These are phyloP conservation scores for Ambastaia sidthimunki DNA, from an alignment of 2,797 vertebrate genomes.

Conservation along the genomic window DNA sequence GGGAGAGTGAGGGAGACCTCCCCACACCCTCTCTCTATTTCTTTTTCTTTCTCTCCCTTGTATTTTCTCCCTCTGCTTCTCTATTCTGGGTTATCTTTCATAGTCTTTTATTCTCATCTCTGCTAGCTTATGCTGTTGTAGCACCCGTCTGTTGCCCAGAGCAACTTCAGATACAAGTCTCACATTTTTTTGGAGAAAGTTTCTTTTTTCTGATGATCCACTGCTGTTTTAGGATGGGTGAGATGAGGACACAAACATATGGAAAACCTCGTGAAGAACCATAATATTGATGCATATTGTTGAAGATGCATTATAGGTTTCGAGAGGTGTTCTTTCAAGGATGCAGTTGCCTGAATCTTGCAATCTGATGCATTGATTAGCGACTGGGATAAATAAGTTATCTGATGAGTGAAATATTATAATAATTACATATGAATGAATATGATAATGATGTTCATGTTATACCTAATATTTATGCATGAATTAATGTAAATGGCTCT, in stretches of 20 bases:
- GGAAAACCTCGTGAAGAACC: not conserved
- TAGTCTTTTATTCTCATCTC: constrained; percentile 23
- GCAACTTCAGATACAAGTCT: constrained; percentile 26
- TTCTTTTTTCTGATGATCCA: constrained; percentile 13
- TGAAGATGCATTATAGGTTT: not conserved
- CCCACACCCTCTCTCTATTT: constrained; percentile 1
- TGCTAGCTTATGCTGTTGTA: constrained; percentile 2
- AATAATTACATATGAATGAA: constrained; percentile 4
- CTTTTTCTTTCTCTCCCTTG: constrained; percentile 8
- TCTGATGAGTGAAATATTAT: not conserved
- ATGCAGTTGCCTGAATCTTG: not conserved
- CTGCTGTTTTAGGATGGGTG: not conserved
- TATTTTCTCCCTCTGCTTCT: constrained; percentile 17
- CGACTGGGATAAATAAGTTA: not conserved
- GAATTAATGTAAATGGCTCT: not conserved
- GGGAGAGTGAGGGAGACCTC: not conserved
- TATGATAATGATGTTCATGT: not conserved
- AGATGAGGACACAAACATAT: constrained; percentile 1
- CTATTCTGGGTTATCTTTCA: constrained; percentile 47
- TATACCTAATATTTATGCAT: constrained; percentile 13
- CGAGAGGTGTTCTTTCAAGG: not conserved
- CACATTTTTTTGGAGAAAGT: constrained; percentile 16
- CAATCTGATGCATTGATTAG: constrained; percentile 25
- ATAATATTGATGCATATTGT: not conserved
- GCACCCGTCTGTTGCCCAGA: constrained; percentile 16